Conservation (phyloP, 2,797 vertebrate genomes). For the Acrossocheilus wenchowensis region DNA sequence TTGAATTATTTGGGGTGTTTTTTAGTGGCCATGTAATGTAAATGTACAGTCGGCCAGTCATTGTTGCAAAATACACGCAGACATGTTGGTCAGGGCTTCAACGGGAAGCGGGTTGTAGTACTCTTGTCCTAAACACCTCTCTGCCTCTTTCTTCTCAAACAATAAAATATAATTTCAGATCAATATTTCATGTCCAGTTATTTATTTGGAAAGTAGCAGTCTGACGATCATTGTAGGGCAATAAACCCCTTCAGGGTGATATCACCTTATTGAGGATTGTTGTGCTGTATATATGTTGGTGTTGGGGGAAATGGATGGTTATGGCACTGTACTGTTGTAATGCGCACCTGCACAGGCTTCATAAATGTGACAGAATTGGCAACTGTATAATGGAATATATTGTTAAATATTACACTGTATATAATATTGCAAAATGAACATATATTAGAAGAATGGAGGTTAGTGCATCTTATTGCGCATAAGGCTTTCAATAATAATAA, state of each 20-base stretch:
- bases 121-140: not conserved
- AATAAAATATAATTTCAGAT: not conserved
- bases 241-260: not conserved
- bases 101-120: not conserved
- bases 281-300: not conserved
- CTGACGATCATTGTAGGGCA: not conserved
- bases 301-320: not conserved
- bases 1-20: not conserved
- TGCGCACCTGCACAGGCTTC: constrained; percentile 1
- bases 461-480: not conserved
- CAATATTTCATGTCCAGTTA: not conserved
- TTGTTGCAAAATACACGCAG: not conserved
- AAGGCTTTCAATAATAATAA: not conserved
- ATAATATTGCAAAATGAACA: not conserved
- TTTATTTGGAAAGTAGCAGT: not conserved
- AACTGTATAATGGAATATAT: not conserved
- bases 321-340: constrained; percentile 5
- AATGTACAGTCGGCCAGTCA: not conserved
- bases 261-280: not conserved
- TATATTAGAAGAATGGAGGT: not conserved
- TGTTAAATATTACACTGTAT: not conserved
- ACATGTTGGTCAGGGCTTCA: not conserved
- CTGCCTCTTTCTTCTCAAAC: not conserved
- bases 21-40: not conserved
- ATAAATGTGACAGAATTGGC: not conserved